Percentiles rank a stretch among this genome's conserved stretches.
phyloP scores from a whole-genome alignment of 2,797 vertebrate genomes.

The Pseudocheirus occidentalis region DNA sequence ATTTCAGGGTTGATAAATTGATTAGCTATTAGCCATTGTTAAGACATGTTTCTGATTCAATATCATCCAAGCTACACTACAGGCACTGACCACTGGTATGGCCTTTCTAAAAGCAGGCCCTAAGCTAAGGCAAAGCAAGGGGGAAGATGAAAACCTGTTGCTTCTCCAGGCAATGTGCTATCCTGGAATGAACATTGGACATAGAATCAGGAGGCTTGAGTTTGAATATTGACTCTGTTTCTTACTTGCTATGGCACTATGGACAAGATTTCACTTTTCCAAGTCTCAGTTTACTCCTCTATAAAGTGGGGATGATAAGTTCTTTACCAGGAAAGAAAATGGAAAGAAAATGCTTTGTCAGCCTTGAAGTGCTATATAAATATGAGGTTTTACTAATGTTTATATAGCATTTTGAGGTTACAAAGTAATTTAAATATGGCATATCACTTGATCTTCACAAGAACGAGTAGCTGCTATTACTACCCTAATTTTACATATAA shows the following conservation, averaged over 20 bases:
- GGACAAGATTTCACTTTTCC: not conserved
- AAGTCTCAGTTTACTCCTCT: not conserved
- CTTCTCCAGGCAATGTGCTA: not conserved
- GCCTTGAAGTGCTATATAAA: not conserved
- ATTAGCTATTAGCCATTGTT: slow-evolving; percentile 53
- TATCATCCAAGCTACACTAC: not conserved
- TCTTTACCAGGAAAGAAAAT: not conserved
- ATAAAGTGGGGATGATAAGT: not conserved
- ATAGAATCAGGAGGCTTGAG: not conserved
- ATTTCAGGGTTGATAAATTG: slow-evolving; percentile 69
- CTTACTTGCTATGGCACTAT: not conserved
- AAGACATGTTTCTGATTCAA: slow-evolving; percentile 61
- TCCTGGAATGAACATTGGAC: not conserved
- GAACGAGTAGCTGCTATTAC: not conserved
- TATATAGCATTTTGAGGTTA: too few relatives aligned
- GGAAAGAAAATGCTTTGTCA: not conserved
- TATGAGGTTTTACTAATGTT: not conserved
- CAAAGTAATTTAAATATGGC: not conserved
- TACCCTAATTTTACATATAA: not conserved
- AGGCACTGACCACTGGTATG: not conserved
- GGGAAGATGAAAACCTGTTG: slow-evolving; percentile 23
- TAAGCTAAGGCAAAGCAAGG: slow-evolving; percentile 15
- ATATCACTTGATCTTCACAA: not conserved
- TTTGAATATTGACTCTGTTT: not conserved
- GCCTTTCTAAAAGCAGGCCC: not conserved